phyloP scores from a whole-genome alignment of 2,888 invertebrate genomes.

The Rotaria sp. region DNA sequence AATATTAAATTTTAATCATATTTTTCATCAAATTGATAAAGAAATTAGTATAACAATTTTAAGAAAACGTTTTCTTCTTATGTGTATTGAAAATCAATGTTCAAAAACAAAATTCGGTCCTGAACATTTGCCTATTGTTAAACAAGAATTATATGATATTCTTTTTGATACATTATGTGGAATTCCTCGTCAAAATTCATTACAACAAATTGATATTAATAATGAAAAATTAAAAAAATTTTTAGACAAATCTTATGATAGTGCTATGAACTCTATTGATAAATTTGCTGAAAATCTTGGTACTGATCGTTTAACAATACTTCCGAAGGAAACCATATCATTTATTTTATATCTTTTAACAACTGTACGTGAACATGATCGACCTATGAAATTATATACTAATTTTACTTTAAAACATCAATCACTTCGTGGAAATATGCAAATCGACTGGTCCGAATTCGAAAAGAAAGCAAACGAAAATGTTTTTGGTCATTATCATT shows the following conservation, averaged over 20 bases:
- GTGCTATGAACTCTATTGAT: not conserved
- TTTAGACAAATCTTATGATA: not conserved
- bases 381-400: slow-evolving; percentile 13
- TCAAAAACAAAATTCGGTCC: not conserved
- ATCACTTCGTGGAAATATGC: not conserved
- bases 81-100: not conserved
- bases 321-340: not conserved
- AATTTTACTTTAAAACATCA: not conserved
- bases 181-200: not conserved
- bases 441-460: not conserved
- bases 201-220: not conserved
- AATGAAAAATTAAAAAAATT: not conserved
- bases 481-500: not conserved
- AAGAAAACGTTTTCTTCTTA: not conserved
- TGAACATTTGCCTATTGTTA: not conserved
- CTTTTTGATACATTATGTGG: not conserved
- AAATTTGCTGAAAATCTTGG: not conserved
- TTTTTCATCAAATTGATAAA: not conserved
- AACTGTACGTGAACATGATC: not conserved
- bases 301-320: not conserved
- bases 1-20: not conserved
- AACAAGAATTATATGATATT: not conserved
- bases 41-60: not conserved
- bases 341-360: not conserved
- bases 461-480: not conserved